A percentile compares a stretch with the other conserved stretches of the same genome.
phyloP scores from a whole-genome alignment of 2,113 vertebrate species.

The Geococcyx californianus region DNA sequence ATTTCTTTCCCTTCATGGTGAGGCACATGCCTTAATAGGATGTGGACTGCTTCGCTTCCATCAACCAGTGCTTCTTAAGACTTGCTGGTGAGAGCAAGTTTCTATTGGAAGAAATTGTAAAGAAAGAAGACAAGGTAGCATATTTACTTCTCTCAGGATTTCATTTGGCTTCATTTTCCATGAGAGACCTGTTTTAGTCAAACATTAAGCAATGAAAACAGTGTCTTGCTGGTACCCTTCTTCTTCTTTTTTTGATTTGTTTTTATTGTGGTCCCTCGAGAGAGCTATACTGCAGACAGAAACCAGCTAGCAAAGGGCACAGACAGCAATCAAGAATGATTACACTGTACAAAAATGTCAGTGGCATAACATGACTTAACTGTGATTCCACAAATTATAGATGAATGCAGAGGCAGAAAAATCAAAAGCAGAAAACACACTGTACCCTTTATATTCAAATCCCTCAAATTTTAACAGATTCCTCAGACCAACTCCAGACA shows the following conservation, averaged over 20 bases:
- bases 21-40: not conserved
- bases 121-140: not conserved
- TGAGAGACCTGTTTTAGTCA: not conserved
- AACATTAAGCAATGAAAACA: not conserved
- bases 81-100: not conserved
- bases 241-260: not conserved
- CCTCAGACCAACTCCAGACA: conserved; percentile 43
- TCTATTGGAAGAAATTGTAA: not conserved
- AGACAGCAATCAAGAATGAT: conserved; percentile 41
- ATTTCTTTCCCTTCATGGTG: not conserved
- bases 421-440: conserved; percentile 45
- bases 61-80: not conserved
- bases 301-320: conserved; percentile 25
- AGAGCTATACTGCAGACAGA: not conserved
- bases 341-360: conserved; percentile 47
- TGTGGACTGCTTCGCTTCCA: not conserved
- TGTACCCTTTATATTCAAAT: conserved; percentile 31
- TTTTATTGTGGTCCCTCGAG: not conserved
- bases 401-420: conserved; percentile 53
- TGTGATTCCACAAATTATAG: conserved; percentile 77
- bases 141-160: not conserved
- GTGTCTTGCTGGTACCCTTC: not conserved
- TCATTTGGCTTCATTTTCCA: not conserved
- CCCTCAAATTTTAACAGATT: conserved; percentile 25
- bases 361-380: conserved; percentile 64